Percentiles rank a stretch among this genome's conserved stretches.
Evolutionary conservation across 2,797 vertebrate species (phyloP).

Genomic region (Rhincodon typus): DNA sequence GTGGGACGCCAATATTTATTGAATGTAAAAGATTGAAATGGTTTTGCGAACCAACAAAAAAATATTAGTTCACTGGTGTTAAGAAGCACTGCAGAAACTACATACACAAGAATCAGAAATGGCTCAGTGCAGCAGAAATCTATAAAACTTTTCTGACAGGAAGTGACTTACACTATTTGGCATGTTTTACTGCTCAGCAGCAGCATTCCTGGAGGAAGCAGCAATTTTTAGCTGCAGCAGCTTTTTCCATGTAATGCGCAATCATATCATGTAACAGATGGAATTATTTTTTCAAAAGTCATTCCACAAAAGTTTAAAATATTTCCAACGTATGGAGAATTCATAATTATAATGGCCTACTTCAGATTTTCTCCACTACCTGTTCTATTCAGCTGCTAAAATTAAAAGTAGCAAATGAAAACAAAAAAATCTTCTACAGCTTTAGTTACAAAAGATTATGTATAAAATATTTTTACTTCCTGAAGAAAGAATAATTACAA

Average conservation of each 20-base stretch:
- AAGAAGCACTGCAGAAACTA: not conserved
- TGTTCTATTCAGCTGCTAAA: not conserved
- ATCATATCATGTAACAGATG: not conserved
- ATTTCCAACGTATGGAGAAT: not conserved
- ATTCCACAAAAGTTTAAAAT: not conserved
- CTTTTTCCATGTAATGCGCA: not conserved
- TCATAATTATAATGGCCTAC: not conserved
- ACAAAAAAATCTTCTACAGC: not conserved
- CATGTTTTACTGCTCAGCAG: constrained; percentile 55
- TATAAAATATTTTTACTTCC: not conserved
- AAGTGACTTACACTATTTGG: constrained; percentile 70
- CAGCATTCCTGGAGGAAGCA: constrained; percentile 26
- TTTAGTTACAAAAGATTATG: not conserved
- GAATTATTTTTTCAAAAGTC: not conserved
- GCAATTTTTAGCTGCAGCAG: constrained; percentile 4
- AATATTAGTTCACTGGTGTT: not conserved
- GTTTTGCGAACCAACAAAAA: not conserved
- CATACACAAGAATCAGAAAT: constrained; percentile 45
- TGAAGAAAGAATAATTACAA: too few species aligned
- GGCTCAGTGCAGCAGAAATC: constrained; percentile 57
- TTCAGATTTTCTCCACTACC: not conserved
- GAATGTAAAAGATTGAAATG: not conserved
- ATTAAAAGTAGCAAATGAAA: not conserved
- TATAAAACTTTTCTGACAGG: constrained; percentile 67
- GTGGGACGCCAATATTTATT: not conserved